Percentiles rank a stretch among this genome's conserved stretches.
These are phyloP conservation scores for Epinotia ramella DNA, from an alignment of 2,888 invertebrate genomes.

Conservation along the genomic window DNA sequence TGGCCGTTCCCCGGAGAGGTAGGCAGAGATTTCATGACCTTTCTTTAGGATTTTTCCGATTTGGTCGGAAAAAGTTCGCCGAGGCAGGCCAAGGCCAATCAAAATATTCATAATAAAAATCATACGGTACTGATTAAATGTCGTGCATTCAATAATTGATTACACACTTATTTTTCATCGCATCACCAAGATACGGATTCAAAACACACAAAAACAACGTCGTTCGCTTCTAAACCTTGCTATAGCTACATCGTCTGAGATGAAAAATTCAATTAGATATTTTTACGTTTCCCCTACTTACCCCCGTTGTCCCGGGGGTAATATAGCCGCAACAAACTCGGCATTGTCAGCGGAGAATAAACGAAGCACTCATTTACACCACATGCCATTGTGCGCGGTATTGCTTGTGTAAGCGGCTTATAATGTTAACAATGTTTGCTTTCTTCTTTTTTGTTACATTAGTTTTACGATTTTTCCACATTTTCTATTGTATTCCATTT, in stretches of 20 bases:
- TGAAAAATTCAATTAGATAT: slow-evolving; percentile 78
- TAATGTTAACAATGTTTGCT: slow-evolving; percentile 34
- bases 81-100: too few relatives aligned
- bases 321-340: slow-evolving; percentile 61
- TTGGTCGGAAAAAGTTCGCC: too few relatives aligned
- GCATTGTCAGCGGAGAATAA: slow-evolving; percentile 55
- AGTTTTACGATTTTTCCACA: background rate
- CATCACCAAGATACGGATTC: too few relatives aligned
- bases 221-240: slow-evolving; percentile 28
- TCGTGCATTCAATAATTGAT: too few relatives aligned
- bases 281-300: slow-evolving; percentile 62
- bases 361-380: slow-evolving; percentile 64
- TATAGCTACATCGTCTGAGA: slow-evolving; percentile 50
- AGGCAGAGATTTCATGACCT: too few relatives aligned
- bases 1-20: too few relatives aligned
- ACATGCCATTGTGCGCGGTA: slow-evolving; percentile 65
- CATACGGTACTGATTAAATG: too few relatives aligned
- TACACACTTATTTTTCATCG: too few relatives aligned
- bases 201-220: background rate
- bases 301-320: slow-evolving; percentile 59
- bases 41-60: too few relatives aligned
- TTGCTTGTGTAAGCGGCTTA: slow-evolving; percentile 58
- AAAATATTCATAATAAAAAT: too few relatives aligned
- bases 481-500: background rate
- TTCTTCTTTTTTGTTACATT: slow-evolving; percentile 24